phyloP scores from a whole-genome alignment of 1,140 invertebrate species.

The Trachymyrmex septentrionalis region DNA sequence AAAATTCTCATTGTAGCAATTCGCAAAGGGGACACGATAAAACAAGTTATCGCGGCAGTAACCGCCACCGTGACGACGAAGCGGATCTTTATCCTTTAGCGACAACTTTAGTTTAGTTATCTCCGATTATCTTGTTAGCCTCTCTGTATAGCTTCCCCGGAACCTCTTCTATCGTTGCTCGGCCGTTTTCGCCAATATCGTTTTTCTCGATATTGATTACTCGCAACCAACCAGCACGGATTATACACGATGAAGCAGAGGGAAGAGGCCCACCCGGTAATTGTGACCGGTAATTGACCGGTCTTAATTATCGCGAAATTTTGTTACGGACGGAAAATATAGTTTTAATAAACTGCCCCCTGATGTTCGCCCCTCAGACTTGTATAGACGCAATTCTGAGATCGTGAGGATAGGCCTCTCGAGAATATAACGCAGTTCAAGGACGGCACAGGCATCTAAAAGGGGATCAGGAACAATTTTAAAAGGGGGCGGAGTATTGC shows the following conservation, averaged over 20 bases:
- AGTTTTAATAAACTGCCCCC: constrained; percentile 68
- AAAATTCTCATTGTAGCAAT: constrained; percentile 21
- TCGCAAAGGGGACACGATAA: constrained; percentile 30
- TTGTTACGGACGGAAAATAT: constrained; percentile 75
- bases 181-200: constrained; percentile 56
- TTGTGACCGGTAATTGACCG: constrained; percentile 77
- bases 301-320: constrained; percentile 80
- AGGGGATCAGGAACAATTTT: constrained; percentile 33
- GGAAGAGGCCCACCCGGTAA: constrained; percentile 67
- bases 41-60: constrained; percentile 43
- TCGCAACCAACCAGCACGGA: constrained; percentile 61
- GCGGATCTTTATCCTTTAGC: constrained; percentile 54
- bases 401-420: constrained; percentile 21
- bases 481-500: neutral
- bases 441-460: neutral
- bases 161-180: constrained; percentile 14
- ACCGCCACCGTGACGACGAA: constrained; percentile 28
- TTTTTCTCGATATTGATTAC: constrained; percentile 76
- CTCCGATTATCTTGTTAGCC: constrained; percentile 55
- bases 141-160: constrained; percentile 9
- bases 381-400: constrained; percentile 38
- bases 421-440: constrained; percentile 33
- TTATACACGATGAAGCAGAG: constrained; percentile 53
- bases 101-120: constrained; percentile 56
- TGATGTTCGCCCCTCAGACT: constrained; percentile 11